Conservation (phyloP, 2,797 vertebrate species). For the Lophius americanus region DNA sequence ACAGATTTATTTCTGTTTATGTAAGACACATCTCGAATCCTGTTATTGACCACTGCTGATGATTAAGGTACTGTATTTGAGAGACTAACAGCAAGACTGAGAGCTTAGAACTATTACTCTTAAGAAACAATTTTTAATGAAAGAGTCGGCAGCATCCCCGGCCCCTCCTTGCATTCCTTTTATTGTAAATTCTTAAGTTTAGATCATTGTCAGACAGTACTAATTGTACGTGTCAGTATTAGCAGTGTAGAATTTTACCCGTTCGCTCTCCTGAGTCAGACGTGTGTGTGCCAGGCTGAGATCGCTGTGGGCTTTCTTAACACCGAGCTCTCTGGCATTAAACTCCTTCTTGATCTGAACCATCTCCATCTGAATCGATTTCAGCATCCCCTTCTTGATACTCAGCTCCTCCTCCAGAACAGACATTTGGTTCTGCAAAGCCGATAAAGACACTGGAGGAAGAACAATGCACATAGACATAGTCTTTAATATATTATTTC, state of each 20-base stretch:
- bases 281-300: conserved; percentile 66
- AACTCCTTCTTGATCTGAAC: conserved; percentile 72
- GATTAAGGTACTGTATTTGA: conserved; percentile 1
- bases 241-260: conserved; percentile 64
- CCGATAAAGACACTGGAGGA: conserved; percentile 41
- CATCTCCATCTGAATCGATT: conserved; percentile 67
- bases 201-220: conserved; percentile 2
- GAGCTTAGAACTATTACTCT: not conserved
- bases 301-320: conserved; percentile 68
- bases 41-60: not conserved
- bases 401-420: conserved; percentile 75
- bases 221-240: not conserved
- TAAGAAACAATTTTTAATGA: conserved; percentile 5
- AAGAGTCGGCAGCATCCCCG: conserved; percentile 1
- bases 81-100: conserved; percentile 17
- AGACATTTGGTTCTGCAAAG: conserved; percentile 60
- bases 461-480: conserved; percentile 14
- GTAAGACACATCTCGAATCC: not conserved
- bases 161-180: not conserved
- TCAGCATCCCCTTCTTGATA: conserved; percentile 60
- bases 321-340: conserved; percentile 64
- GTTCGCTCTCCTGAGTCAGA: conserved; percentile 74
- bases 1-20: too few species aligned
- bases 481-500: not conserved
- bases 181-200: conserved; percentile 18